phyloP scores from a whole-genome alignment of 2,888 invertebrate genomes.

The Petrolisthes manimaculis region DNA sequence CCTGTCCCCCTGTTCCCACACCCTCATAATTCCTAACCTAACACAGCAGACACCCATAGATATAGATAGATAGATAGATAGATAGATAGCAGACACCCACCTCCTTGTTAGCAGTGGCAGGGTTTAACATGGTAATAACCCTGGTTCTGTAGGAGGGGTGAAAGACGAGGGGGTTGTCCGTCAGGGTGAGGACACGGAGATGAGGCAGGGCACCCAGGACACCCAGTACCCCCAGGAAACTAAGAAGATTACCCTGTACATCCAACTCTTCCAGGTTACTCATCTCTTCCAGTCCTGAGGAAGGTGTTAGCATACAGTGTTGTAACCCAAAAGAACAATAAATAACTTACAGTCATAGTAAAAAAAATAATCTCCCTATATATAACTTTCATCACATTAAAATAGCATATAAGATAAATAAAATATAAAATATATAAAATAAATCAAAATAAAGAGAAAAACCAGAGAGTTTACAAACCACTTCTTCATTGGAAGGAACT shows the following conservation, averaged over 20 bases:
- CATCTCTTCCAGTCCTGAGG: conserved; percentile 39
- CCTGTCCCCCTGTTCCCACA: not conserved
- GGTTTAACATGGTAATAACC: conserved; percentile 37
- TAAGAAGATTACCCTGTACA: conserved; percentile 44
- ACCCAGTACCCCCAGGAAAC: conserved; percentile 25
- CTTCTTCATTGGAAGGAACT: too few species aligned
- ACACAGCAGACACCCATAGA: not conserved
- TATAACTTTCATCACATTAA: too few species aligned
- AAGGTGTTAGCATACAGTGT: too few species aligned
- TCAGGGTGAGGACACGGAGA: conserved; percentile 27
- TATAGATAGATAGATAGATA: not conserved
- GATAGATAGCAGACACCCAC: conserved; percentile 6
- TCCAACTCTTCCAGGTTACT: conserved; percentile 55
- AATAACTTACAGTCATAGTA: too few species aligned
- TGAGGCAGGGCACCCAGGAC: conserved; percentile 48
- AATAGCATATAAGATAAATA: too few species aligned
- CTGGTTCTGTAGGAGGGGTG: conserved; percentile 40
- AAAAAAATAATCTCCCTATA: too few species aligned
- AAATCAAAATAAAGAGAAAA: too few species aligned
- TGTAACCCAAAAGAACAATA: too few species aligned
- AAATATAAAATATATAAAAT: too few species aligned
- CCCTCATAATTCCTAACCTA: not conserved
- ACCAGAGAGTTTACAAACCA: too few species aligned
- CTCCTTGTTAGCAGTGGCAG: conserved; percentile 38
- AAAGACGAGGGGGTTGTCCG: conserved; percentile 48